Evolutionary conservation across 2,113 vertebrate species (phyloP), one percentile per base, ranked within the genome.

Genomic region (Bos indicus): DNA sequence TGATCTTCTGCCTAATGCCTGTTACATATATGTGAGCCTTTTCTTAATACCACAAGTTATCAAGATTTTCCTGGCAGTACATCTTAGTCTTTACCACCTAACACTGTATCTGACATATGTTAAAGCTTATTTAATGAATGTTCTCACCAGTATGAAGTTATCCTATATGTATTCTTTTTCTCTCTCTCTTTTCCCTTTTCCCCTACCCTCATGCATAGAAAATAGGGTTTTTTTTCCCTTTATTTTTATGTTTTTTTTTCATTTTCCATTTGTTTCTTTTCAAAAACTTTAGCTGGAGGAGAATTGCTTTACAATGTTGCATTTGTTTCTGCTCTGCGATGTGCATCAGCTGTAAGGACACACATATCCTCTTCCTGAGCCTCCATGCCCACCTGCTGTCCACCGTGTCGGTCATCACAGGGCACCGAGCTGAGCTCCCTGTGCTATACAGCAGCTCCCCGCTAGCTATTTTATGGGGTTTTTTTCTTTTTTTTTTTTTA

Each of bases 311-410:
- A 25, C 21, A 43, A 1, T 3, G 64, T 11, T 36, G 64, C 0
- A 1, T 36, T 36, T 1, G 5, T 21, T 71, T 71, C 64, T 2
- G 2, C n/a, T 71, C n/a, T 11, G 9, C 0, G 30, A 4, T 2
- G 8, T 71, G 64, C 36, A 3, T 36, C 64, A 71, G 64, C 19
- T 21, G 9, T 36, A 5, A 71, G 64, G 67, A 71, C 5, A 71
- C 67, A 10, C 6, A 2, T 5, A 3, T 36, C 19, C n/a, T 36
- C n/a, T 36, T 36, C n/a, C 21, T 3, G 67, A 40, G 67, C 67
- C 67, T 6, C 67, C 19, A 2, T 23, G 19, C n/a, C 19, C 10
- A 2, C 67, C n/a, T 0, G 2, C 67, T 6, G 19, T 40, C 71
- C 12, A 13, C 71, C 21, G 5, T 40, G 21, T 77, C 1, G 5